Conservation (phyloP, 2,797 vertebrate genomes). For the Mus minutoides region DNA sequence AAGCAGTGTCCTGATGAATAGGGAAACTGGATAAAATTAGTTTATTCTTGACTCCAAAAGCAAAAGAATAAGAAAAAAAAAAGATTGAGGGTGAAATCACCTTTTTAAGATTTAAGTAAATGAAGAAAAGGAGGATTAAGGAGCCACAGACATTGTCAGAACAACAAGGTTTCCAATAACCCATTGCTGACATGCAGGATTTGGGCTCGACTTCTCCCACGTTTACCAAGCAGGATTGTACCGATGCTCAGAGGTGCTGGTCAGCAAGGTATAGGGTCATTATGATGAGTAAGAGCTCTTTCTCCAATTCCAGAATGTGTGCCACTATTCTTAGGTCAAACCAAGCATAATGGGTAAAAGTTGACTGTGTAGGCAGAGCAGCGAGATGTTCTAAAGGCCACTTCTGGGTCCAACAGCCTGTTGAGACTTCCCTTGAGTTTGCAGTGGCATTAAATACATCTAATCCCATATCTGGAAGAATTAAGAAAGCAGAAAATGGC, state of each 20-base stretch:
- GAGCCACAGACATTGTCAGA: background rate
- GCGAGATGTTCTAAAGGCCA: background rate
- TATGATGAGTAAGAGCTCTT: constrained; percentile 65
- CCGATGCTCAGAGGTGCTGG: constrained; percentile 68
- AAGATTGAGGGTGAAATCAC: background rate
- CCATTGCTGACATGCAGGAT: constrained; percentile 61
- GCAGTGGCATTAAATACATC: background rate
- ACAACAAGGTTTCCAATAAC: constrained; percentile 20
- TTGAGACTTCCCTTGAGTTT: background rate
- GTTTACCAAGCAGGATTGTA: constrained; percentile 65
- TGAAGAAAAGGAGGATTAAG: background rate
- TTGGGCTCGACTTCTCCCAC: constrained; percentile 70
- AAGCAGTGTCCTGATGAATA: background rate
- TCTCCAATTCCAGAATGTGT: constrained; percentile 76
- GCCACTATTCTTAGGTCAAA: constrained; percentile 74
- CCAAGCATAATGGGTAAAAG: constrained; percentile 68
- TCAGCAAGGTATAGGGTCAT: constrained; percentile 73
- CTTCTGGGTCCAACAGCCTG: background rate
- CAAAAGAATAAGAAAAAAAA: background rate
- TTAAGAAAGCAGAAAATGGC: background rate
- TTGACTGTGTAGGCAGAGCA: constrained; percentile 27
- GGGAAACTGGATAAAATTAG: constrained; percentile 11
- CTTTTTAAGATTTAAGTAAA: constrained; percentile 14
- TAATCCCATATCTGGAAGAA: background rate
- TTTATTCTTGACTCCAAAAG: constrained; percentile 52